phyloP scores from a whole-genome alignment of 1,140 invertebrate species.

The Orius laevigatus region DNA sequence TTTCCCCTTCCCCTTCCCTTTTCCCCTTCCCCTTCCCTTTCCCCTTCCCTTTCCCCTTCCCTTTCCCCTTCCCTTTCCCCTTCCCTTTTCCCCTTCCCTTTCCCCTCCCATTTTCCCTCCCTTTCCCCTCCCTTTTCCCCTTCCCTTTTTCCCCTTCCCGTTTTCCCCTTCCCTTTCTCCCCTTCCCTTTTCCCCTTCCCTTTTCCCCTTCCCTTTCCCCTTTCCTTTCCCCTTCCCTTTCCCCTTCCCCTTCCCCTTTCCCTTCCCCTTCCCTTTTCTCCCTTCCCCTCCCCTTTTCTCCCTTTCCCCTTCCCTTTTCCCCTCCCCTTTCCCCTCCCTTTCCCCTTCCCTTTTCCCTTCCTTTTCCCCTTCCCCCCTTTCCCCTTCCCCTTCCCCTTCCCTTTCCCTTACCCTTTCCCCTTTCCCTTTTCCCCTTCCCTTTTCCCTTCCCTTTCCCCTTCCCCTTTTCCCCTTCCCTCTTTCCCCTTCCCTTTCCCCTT shows the following conservation, averaged over 20 bases:
- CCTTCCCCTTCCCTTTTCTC: neutral
- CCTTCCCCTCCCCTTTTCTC: neutral
- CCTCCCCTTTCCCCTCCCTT: neutral
- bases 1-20: no score
- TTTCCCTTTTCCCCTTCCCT: neutral
- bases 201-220: neutral
- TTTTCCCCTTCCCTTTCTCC: neutral
- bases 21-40: neutral
- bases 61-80: constrained; percentile 3
- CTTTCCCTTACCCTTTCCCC: neutral
- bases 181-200: neutral
- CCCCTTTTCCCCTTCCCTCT: no score
- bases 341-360: no score
- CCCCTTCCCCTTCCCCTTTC: neutral
- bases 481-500: no score
- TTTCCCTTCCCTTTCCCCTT: neutral
- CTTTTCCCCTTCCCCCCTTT: neutral
- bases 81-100: neutral
- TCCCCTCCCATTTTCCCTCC: neutral
- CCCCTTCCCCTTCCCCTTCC: no score
- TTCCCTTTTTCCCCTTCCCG: constrained; percentile 1
- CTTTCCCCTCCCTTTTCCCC: constrained; percentile 2
- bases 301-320: neutral
- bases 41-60: neutral
- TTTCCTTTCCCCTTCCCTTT: neutral